phyloP scores from a whole-genome alignment of 2,797 vertebrate species.

The Triplophysa bombifrons region DNA sequence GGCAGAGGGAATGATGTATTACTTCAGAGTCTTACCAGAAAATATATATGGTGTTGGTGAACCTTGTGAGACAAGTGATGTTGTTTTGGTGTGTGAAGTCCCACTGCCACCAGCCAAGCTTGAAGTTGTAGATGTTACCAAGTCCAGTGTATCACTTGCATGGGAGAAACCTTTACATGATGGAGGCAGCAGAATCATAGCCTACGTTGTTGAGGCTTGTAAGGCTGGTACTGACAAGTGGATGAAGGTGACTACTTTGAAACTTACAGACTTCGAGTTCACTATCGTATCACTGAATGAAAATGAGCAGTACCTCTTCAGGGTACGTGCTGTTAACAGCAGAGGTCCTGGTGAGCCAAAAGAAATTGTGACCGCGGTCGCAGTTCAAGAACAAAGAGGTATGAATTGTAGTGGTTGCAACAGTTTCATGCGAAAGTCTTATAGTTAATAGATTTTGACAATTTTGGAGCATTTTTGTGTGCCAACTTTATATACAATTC shows the following conservation, averaged over 20 bases:
- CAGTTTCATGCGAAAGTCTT: too few species aligned
- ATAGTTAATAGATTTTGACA: too few species aligned
- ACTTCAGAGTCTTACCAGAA: constrained; percentile 96
- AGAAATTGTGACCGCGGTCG: constrained; percentile 90
- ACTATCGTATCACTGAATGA: constrained; percentile 95
- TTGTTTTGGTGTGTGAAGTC: constrained; percentile 92
- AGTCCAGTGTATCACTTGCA: constrained; percentile 87
- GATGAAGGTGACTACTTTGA: constrained; percentile 95
- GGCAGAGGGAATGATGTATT: constrained; percentile 93
- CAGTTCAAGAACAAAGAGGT: constrained; percentile 95
- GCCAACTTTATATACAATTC: too few species aligned
- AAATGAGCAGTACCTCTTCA: constrained; percentile 94
- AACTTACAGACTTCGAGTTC: constrained; percentile 87
- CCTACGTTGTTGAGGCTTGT: constrained; percentile 94
- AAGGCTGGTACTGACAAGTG: constrained; percentile 93
- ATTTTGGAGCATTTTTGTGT: too few species aligned
- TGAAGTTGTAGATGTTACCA: constrained; percentile 91
- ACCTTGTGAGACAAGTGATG: constrained; percentile 88
- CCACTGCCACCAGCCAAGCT: constrained; percentile 89
- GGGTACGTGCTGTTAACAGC: constrained; percentile 92
- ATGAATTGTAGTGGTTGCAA: constrained; percentile 50
- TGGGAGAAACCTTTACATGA: constrained; percentile 98
- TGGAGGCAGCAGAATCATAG: constrained; percentile 92
- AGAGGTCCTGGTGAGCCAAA: constrained; percentile 90
- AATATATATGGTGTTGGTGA: constrained; percentile 98